Evolutionary conservation across 2,113 vertebrate species (phyloP).

Genomic region (Bubalus kerabau): DNA sequence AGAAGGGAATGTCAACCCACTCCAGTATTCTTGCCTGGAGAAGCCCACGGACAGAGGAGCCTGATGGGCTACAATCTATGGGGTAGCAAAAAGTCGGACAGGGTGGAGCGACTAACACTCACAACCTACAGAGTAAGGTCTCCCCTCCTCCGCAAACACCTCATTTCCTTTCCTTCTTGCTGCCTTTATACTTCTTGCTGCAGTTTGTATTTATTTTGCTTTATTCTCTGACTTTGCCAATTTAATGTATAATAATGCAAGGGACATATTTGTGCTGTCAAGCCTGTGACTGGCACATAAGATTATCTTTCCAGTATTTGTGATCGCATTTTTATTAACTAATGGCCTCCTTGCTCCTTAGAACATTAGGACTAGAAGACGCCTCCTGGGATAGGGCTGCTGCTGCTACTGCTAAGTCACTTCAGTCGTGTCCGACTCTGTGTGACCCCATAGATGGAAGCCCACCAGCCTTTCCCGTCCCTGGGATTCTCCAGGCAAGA

Average conservation of each 20-base stretch:
- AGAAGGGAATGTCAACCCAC: not conserved
- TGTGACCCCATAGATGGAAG: too few relatives aligned
- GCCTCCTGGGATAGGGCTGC: not conserved
- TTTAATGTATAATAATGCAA: not conserved
- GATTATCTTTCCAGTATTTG: not conserved
- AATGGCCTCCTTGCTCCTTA: not conserved
- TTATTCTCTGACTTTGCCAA: not conserved
- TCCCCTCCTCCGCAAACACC: not conserved
- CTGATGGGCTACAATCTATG: not conserved
- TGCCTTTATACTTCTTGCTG: not conserved
- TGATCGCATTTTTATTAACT: not conserved
- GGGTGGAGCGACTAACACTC: rapidly evolving
- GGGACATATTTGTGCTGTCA: not conserved
- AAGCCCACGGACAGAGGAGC: not conserved
- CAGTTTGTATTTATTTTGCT: not conserved
- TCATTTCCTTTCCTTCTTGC: not conserved
- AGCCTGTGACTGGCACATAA: not conserved
- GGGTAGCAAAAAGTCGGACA: not conserved
- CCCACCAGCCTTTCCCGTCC: too few relatives aligned
- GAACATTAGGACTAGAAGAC: not conserved
- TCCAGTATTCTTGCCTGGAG: not conserved
- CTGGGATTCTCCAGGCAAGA: too few relatives aligned
- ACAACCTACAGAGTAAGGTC: not conserved
- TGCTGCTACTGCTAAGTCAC: too few relatives aligned
- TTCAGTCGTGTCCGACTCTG: too few relatives aligned